Base-by-base conservation (phyloP, 2,113 vertebrate species). In the Arizona elegans region DNA sequence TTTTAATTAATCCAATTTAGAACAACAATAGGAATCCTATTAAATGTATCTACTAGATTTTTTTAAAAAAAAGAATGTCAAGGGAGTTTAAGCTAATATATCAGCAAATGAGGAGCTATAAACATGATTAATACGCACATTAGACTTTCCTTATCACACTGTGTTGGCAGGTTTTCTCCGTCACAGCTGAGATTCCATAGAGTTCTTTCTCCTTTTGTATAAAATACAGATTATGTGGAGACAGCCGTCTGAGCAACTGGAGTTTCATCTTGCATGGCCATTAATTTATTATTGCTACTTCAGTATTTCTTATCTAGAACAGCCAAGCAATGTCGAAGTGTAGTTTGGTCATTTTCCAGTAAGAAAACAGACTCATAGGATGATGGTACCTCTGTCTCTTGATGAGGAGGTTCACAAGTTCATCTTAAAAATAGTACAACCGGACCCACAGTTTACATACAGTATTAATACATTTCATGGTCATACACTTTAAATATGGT, bases 51-150 rank as follows among this genome's bases (percentile, higher is more conserved):
- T 96, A 96, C 96, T 92, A 96, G 94, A 81, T 81, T 96, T 96
- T 96, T 96, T 65, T 50, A 5, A 1, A 97, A 98, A 97, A 98
- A 98, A 97, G 97, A 95, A 96, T 97, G 97, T 94, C 97, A 97
- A 96, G 97, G 97, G 98, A 98, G 98, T 98, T 98, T 97, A 96
- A 96, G 96, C 97, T 98, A 98, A 98, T 98, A 98, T 98, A 98
- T 98, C 98, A 98, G 97, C 97, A 98, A 98, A 98, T 97, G 98
- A 98, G 97, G 96, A 97, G 96, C 98, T 97, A 98, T 98, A 98
- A 98, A 98, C 97, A 97, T 98, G 98, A 98, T 98, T 98, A 98
- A 98, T 98, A 98, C 95, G 96, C 97, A 98, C 98, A 98, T 98
- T 98, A 98, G 98, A 98, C 97, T 97, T 98, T 97, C 96, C 98